A percentile compares a stretch with the other conserved stretches of the same genome.
Evolutionary conservation across 2,888 invertebrate genomes (phyloP).

Genomic region (Megamerina dolium): DNA sequence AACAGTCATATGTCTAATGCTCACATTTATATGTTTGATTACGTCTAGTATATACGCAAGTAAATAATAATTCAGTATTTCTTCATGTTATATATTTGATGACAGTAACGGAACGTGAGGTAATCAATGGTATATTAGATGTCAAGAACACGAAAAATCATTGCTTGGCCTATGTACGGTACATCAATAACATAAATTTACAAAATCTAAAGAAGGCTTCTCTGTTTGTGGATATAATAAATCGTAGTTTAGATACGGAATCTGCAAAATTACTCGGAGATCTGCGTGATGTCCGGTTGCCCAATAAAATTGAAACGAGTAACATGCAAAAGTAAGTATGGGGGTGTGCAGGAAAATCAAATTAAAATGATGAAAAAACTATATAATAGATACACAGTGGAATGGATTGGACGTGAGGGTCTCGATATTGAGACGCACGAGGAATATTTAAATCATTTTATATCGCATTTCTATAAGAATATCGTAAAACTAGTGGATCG

Average conservation of each 20-base stretch:
- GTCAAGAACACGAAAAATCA: slow-evolving; percentile 94
- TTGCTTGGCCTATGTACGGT: slow-evolving; percentile 87
- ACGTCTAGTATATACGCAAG: too few relatives aligned
- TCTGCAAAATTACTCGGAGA: slow-evolving; percentile 84
- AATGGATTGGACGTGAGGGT: slow-evolving; percentile 95
- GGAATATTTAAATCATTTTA: slow-evolving; percentile 90
- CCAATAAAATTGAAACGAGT: slow-evolving; percentile 79
- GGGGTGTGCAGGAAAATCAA: slow-evolving; percentile 1
- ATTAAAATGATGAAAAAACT: too few relatives aligned
- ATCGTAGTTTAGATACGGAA: slow-evolving; percentile 87
- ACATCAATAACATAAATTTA: slow-evolving; percentile 95
- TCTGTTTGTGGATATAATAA: slow-evolving; percentile 90
- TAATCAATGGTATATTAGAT: slow-evolving; percentile 89
- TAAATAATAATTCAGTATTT: too few relatives aligned
- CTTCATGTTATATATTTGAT: too few relatives aligned
- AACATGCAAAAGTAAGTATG: slow-evolving; percentile 75
- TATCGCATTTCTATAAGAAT: slow-evolving; percentile 88
- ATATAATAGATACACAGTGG: slow-evolving; percentile 89
- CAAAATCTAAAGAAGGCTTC: slow-evolving; percentile 91
- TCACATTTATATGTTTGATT: too few relatives aligned
- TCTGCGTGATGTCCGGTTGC: slow-evolving; percentile 82
- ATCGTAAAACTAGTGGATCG: slow-evolving; percentile 86
- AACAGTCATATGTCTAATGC: too few relatives aligned
- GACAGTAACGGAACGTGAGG: slow-evolving; percentile 95
- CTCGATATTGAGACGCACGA: slow-evolving; percentile 86